phyloP scores from a whole-genome alignment of 2,888 invertebrate genomes.

The Chaitophorus viminalis region DNA sequence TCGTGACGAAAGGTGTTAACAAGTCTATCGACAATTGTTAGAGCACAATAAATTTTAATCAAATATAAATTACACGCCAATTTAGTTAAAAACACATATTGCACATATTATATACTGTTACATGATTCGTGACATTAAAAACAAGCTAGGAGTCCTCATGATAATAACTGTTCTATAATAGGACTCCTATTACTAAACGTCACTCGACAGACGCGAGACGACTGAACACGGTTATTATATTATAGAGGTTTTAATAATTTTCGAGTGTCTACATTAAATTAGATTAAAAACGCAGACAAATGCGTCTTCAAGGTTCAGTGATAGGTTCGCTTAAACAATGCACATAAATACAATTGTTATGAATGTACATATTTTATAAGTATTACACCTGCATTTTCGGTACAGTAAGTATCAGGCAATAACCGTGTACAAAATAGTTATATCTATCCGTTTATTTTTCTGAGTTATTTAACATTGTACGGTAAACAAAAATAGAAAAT shows the following conservation, averaged over 20 bases:
- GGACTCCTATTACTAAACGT: neutral
- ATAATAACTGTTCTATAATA: neutral
- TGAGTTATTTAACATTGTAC: neutral
- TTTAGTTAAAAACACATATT: neutral
- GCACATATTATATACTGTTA: neutral
- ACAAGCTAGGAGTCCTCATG: neutral
- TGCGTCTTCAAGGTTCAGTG: neutral
- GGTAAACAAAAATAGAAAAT: neutral
- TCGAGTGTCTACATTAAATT: neutral
- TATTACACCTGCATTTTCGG: neutral
- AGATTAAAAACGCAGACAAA: neutral
- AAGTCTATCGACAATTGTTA: neutral
- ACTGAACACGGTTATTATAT: neutral
- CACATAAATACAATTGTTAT: neutral
- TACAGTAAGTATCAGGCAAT: neutral
- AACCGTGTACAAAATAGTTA: neutral
- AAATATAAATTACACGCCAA: neutral
- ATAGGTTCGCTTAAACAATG: neutral
- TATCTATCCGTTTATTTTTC: neutral
- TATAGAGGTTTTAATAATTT: neutral
- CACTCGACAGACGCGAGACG: neutral
- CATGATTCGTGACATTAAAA: neutral
- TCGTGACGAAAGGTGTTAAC: slow-evolving; percentile 27
- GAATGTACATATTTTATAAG: neutral
- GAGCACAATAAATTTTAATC: neutral